phyloP scores from a whole-genome alignment of 2,888 invertebrate genomes.

The Thereva unica region DNA sequence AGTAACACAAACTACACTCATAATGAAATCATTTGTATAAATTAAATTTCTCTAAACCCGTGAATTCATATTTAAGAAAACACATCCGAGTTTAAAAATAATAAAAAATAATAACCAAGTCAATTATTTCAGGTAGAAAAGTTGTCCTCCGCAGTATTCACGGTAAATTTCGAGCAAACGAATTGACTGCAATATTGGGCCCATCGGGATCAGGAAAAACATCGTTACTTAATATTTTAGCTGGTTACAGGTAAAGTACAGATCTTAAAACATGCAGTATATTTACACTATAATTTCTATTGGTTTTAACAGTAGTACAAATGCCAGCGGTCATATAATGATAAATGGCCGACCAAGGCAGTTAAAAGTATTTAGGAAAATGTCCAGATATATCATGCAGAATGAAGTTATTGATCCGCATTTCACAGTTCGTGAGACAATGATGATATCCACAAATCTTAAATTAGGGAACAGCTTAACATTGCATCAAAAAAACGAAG shows the following conservation, averaged over 20 bases:
- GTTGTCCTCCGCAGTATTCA: constrained; percentile 77
- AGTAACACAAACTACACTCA: too few relatives aligned
- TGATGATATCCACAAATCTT: constrained; percentile 86
- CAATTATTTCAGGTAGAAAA: constrained; percentile 67
- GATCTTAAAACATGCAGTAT: neutral
- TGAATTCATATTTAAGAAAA: too few relatives aligned
- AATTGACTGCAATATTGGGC: constrained; percentile 89
- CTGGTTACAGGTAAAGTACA: constrained; percentile 87
- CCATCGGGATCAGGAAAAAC: constrained; percentile 94
- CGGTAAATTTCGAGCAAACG: constrained; percentile 82
- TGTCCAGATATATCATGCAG: constrained; percentile 96
- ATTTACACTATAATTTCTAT: neutral
- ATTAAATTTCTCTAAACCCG: too few relatives aligned
- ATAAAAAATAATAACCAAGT: constrained; percentile 31
- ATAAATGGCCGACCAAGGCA: constrained; percentile 80
- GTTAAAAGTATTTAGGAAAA: constrained; percentile 77
- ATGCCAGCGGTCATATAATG: constrained; percentile 73
- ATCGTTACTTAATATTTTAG: constrained; percentile 83
- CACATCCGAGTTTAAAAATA: neutral
- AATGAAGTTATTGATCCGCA: constrained; percentile 83
- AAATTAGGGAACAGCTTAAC: constrained; percentile 75
- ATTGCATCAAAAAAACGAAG: constrained; percentile 66
- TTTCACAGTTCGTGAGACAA: constrained; percentile 84
- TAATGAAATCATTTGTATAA: neutral
- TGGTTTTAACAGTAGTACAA: constrained; percentile 62